Evolutionary conservation across 1,140 invertebrate species (phyloP), one percentile per base, ranked within the genome.

Genomic region (Dinothrombium tinctorium): DNA sequence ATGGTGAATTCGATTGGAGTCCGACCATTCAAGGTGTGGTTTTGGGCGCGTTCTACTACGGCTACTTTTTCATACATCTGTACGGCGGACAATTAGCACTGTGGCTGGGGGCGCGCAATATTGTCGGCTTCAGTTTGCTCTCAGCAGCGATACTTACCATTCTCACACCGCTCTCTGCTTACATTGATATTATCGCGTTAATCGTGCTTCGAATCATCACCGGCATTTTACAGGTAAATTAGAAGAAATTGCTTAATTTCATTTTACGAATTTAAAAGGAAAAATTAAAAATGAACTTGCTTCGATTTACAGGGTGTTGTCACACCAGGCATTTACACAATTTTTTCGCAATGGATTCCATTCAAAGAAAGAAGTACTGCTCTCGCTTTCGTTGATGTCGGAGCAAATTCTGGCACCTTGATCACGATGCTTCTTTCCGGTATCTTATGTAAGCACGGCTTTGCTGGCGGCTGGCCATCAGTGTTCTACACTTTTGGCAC

Each of bases 31-130:
- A 82, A 57, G 76, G 77, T 39, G 58, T 81, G 41, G 74, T 84
- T 47, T 60, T 83, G 31, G 73, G 73, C 19, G 69, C 76, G n/a
- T 83, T 82, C 54, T 83, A 83, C 54, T 78, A 74, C 70, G 79
- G 80, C 5, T 83, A 82, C 52, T 67, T 81, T 35, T 58, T 77
- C 0, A 75, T 75, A 0, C 72, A 84, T 58, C 60, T 84, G 33
- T 23, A 14, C 22, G 37, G 37, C 4, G 37, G 22, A 6, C 22
- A 26, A 25, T 24, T 25, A 2, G 24, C 14, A 7, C 12, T 14
- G 17, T 25, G 24, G 24, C 14, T 38, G 4, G 37, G 37, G 9
- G 14, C 37, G 8, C 7, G 24, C 15, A 7, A 17, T 2, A n/a
- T 26, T 7, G 22, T 26, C 9, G 6, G 14, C 5, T 4, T 26